Conservation (phyloP, 2,888 invertebrate genomes). For the Rhagophthalmus giganteus region DNA sequence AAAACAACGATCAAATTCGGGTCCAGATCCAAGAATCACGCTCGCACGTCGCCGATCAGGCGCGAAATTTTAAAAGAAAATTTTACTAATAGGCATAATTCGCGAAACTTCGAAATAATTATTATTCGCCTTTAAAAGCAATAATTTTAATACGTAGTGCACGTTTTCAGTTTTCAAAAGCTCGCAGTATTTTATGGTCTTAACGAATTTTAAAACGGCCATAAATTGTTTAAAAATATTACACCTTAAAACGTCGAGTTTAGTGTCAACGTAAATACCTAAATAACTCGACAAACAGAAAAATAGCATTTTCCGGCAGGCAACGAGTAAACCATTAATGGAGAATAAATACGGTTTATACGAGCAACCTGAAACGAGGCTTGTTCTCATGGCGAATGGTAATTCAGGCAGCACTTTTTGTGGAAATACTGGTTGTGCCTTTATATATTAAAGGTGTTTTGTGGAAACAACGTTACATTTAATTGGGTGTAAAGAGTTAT, state of each 20-base stretch:
- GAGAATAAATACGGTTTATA: conserved; percentile 8
- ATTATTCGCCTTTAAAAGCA: too few relatives aligned
- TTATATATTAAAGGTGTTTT: conserved; percentile 36
- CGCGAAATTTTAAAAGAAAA: too few relatives aligned
- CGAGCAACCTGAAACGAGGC: conserved; percentile 2
- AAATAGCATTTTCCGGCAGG: neutral
- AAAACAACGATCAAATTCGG: too few relatives aligned
- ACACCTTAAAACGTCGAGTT: conserved; percentile 1
- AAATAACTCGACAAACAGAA: conserved; percentile 1
- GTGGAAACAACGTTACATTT: conserved; percentile 35
- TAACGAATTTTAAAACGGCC: too few relatives aligned
- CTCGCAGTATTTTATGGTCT: too few relatives aligned
- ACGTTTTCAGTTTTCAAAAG: too few relatives aligned
- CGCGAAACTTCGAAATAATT: too few relatives aligned
- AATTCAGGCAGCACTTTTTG: conserved; percentile 26
- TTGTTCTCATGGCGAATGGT: conserved; percentile 25
- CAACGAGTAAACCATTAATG: conserved; percentile 6
- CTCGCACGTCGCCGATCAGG: too few relatives aligned
- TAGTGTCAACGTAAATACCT: conserved; percentile 1
- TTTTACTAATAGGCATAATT: too few relatives aligned
- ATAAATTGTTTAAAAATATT: too few relatives aligned
- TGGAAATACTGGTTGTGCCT: conserved; percentile 33
- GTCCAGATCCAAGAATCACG: too few relatives aligned
- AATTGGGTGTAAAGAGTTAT: conserved; percentile 40
- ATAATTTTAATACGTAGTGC: too few relatives aligned